A percentile compares a stretch with the other conserved stretches of the same genome.
Evolutionary conservation across 1,140 invertebrate genomes (phyloP).

Genomic region (Eriocheir sinensis): DNA sequence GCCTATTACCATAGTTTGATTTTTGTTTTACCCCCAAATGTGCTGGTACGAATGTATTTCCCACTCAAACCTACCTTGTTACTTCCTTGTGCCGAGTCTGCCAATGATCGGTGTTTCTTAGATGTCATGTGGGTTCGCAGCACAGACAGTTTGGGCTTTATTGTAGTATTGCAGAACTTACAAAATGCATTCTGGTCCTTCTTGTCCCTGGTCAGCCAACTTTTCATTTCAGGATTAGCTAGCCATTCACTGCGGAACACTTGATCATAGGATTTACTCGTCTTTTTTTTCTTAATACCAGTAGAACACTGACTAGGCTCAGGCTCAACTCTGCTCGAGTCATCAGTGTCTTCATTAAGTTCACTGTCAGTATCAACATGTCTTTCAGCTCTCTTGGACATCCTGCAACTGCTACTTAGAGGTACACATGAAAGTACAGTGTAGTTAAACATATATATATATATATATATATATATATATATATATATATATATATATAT

Average conservation of each 20-base stretch:
- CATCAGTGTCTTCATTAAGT: neutral
- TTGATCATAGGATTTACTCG: neutral
- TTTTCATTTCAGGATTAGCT: constrained; percentile 41
- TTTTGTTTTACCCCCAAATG: neutral
- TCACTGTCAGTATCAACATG: neutral
- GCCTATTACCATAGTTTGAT: neutral
- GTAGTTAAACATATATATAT: neutral
- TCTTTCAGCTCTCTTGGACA: neutral
- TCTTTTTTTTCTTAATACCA: neutral
- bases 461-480: constrained; percentile 56
- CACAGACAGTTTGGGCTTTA: neutral
- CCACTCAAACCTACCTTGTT: neutral
- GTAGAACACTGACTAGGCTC: neutral
- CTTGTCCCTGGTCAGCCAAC: constrained; percentile 10
- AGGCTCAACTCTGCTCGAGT: neutral
- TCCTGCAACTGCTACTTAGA: neutral
- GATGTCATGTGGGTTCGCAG: neutral
- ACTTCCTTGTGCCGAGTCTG: neutral
- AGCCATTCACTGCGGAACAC: constrained; percentile 1
- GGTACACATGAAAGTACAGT: neutral
- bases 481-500: constrained; percentile 46
- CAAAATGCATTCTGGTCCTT: constrained; percentile 41
- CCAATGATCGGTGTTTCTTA: neutral
- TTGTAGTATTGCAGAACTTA: neutral
- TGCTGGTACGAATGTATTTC: neutral